Base-by-base conservation (phyloP, 2,113 vertebrate genomes). In the Brachionichthys hirsutus region DNA sequence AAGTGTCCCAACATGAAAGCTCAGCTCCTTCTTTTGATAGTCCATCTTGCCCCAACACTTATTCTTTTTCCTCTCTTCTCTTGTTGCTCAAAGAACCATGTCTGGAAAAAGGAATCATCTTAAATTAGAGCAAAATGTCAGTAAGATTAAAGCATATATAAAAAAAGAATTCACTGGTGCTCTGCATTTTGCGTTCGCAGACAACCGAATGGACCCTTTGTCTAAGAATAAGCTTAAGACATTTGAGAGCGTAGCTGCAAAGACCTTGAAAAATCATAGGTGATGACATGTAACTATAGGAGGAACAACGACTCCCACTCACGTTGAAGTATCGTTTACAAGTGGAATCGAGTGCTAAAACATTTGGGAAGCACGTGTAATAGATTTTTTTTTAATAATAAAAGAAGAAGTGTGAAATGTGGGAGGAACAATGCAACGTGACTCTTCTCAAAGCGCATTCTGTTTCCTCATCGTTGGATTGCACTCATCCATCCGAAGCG, bases 1-100 rank as follows among this genome's bases (percentile, higher is more conserved):
- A 87, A 88, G 83, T 89, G 78, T 88, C 85, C 87, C 78, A 51
- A 88, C 87, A 18, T 77, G 89, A 92, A 92, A 92, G 88, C 87
- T 83, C 58, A 81, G 85, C 74, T 87, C 72, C 72, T 86, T 66
- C 34, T 79, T 92, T 91, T 90, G 87, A 90, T 87, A 88, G 81
- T 81, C 77, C 45, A 48, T 76, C 86, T 84, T 71, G 67, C 66
- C 69, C 67, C 70, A n/a, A 67, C 75, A 77, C 77, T 87, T 75
- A 48, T 61, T 85, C 71, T 68, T 38, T 56, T 62, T 81, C 65
- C 65, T 67, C 64, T 63, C 62, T 54, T 71, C 69, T 67, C 45
- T 77, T 38, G 75, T 79, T 66, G 72, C 56, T 50, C 59, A 36
- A 68, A 62, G 55, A 62, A 48, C 76, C 46, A 52, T 73, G 75